These are phyloP conservation scores for Microcebus ravelobensis DNA, from an alignment of 2,113 vertebrate genomes.

Conservation along the genomic window DNA sequence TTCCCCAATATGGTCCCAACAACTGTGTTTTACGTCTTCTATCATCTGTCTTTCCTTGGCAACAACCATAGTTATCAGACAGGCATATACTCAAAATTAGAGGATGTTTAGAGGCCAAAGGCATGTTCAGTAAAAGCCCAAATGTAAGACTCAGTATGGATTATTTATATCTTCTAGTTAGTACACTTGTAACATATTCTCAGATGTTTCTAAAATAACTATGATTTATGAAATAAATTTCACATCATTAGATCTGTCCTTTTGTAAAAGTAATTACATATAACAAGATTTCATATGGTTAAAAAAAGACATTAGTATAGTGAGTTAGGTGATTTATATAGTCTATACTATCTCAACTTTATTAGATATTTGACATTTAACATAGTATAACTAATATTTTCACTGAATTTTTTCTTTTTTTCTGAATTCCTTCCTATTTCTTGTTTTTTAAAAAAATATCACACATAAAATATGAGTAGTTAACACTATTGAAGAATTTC, in stretches of 20 bases:
- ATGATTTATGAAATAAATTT: not conserved
- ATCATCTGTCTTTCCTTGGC: not conserved
- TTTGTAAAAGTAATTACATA: not conserved
- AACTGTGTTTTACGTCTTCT: not conserved
- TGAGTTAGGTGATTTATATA: not conserved
- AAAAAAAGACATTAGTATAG: not conserved
- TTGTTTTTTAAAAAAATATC: not conserved
- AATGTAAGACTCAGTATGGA: not conserved
- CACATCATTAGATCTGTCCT: not conserved
- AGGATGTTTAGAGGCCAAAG: not conserved
- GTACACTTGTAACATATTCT: not conserved
- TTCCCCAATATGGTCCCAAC: not conserved
- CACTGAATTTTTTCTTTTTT: not conserved
- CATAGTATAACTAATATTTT: not conserved
- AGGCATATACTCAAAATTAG: not conserved
- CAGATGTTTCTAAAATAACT: not conserved
- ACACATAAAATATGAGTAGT: not conserved
- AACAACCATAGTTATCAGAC: not conserved
- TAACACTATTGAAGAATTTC: not conserved
- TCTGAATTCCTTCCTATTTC: conserved; percentile 18
- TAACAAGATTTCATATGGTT: not conserved
- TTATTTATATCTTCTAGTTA: not conserved
- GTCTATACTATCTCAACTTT: not conserved
- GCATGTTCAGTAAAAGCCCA: not conserved
- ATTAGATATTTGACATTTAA: not conserved